Evolutionary conservation across 53 echinoderm and acorn worm species (phyloP).

Genomic region (Holothuria leucospilota): DNA sequence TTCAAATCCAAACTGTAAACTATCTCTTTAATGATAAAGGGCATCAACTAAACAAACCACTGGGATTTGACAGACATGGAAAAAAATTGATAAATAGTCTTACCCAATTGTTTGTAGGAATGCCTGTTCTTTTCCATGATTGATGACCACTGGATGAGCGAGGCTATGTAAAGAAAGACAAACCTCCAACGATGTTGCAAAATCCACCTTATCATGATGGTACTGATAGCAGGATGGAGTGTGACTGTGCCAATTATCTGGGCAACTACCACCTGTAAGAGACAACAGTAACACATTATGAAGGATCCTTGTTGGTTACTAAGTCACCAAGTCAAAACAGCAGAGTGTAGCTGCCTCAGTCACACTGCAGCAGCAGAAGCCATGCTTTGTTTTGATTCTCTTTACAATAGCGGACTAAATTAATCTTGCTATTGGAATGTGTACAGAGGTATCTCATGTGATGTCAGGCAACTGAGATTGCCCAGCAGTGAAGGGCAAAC

Average conservation of each 20-base stretch:
- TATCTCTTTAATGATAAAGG: too few species aligned
- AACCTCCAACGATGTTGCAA: background rate
- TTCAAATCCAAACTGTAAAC: too few species aligned
- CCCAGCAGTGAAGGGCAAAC: too few species aligned
- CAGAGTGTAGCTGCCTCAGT: background rate
- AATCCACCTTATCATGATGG: background rate
- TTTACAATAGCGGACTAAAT: too few species aligned
- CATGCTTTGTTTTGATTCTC: too few species aligned
- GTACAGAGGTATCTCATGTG: too few species aligned
- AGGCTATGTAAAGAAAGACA: background rate
- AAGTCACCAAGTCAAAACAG: background rate
- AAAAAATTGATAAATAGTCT: background rate
- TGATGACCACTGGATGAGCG: constrained; percentile 29
- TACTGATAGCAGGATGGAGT: constrained; percentile 53
- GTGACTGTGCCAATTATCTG: constrained; percentile 61
- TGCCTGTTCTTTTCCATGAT: constrained; percentile 43
- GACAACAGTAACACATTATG: background rate
- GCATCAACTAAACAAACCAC: background rate
- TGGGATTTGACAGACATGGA: background rate
- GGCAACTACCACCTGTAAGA: constrained; percentile 50
- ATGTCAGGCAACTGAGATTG: too few species aligned
- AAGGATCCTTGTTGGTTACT: background rate
- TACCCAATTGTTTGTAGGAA: constrained; percentile 64
- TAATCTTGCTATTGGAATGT: too few species aligned
- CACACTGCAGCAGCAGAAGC: too few species aligned